Evolutionary conservation across 2,797 vertebrate genomes (phyloP).

Genomic region (Muscicapa striata): DNA sequence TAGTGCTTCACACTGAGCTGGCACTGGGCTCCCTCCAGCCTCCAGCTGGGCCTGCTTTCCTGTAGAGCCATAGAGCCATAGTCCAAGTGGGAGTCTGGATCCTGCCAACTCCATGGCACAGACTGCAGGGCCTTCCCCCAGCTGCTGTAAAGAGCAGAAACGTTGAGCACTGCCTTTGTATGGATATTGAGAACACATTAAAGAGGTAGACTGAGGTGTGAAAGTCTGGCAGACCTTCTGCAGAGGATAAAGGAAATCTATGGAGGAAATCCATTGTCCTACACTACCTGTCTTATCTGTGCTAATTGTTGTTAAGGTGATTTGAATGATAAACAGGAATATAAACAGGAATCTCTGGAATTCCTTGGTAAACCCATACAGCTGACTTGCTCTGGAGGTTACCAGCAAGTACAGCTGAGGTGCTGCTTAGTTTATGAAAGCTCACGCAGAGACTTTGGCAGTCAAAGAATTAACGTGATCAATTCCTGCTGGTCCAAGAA

Average conservation of each 20-base stretch:
- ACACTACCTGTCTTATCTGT: neutral
- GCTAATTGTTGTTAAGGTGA: neutral
- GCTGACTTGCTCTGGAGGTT: neutral
- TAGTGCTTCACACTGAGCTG: neutral
- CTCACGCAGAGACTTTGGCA: neutral
- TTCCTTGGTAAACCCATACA: neutral
- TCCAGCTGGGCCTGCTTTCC: neutral
- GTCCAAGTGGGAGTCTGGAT: neutral
- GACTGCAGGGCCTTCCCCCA: neutral
- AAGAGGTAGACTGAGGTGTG: neutral
- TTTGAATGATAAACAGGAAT: slow-evolving; percentile 1
- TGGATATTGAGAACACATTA: neutral
- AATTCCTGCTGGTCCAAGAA: neutral
- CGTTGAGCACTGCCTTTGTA: neutral
- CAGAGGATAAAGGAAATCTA: neutral
- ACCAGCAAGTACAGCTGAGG: neutral
- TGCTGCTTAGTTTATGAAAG: neutral
- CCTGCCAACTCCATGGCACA: neutral
- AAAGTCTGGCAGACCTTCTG: neutral
- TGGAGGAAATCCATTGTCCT: neutral
- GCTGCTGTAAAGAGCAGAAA: neutral
- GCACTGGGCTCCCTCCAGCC: neutral
- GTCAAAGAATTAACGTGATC: neutral
- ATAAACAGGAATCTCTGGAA: slow-evolving; percentile 17
- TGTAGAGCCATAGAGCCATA: neutral